Percentiles rank a stretch among this genome's conserved stretches.
These are phyloP conservation scores for Pantherophis alleghaniensis DNA, from an alignment of 2,797 vertebrate genomes.

Conservation along the genomic window DNA sequence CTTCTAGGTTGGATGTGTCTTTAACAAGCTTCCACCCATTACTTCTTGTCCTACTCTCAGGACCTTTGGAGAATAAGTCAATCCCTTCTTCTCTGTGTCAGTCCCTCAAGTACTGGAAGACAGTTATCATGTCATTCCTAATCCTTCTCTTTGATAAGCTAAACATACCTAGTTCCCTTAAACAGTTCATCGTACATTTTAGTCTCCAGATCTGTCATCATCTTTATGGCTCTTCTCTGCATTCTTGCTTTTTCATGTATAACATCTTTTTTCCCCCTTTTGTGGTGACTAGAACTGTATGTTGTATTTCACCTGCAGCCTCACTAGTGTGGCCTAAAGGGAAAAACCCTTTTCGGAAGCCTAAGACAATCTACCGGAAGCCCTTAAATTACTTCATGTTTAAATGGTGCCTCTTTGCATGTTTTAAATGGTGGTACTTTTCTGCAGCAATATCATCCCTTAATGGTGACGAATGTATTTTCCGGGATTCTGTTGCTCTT, in stretches of 20 bases:
- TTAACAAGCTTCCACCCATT: not conserved
- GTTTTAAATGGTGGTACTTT: not conserved
- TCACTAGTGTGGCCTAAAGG: not conserved
- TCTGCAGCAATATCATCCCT: not conserved
- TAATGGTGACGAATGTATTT: slow-evolving; percentile 42
- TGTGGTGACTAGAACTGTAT: not conserved
- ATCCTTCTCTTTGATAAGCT: too few species aligned
- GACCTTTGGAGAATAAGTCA: not conserved
- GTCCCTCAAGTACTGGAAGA: not conserved
- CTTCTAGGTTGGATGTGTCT: not conserved
- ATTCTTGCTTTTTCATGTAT: not conserved
- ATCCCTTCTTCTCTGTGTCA: not conserved
- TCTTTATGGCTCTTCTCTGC: not conserved
- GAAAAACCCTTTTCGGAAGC: not conserved
- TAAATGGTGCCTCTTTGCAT: not conserved
- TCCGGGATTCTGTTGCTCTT: slow-evolving; percentile 11
- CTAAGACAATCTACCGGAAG: not conserved
- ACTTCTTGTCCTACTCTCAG: not conserved
- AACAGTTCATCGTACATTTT: not conserved
- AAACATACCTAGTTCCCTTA: not conserved
- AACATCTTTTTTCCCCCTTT: not conserved
- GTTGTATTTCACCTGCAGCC: not conserved
- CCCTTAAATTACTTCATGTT: not conserved
- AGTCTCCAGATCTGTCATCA: not conserved
- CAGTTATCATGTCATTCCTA: not conserved